These are phyloP conservation scores for Lucinisca nassula DNA, from an alignment of 2,888 invertebrate species.

Conservation along the genomic window DNA sequence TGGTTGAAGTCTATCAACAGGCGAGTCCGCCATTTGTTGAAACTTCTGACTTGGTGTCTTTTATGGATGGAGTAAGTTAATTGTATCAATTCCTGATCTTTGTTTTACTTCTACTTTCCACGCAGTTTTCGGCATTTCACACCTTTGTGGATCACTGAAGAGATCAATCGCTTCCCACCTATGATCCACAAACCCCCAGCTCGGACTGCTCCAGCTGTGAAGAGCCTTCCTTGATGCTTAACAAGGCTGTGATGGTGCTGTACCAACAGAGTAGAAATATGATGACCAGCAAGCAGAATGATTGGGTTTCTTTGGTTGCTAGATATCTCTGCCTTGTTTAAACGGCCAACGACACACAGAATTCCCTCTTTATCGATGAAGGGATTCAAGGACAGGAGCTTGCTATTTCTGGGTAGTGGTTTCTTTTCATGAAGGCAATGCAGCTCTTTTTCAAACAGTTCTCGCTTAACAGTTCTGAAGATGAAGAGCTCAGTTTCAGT, in stretches of 20 bases:
- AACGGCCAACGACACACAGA: background rate
- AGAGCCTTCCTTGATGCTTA: background rate
- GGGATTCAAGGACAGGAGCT: too few relatives aligned
- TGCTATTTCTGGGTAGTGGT: too few relatives aligned
- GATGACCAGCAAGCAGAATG: background rate
- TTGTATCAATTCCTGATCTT: too few relatives aligned
- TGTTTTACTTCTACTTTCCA: too few relatives aligned
- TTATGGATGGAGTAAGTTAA: too few relatives aligned
- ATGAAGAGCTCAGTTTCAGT: too few relatives aligned
- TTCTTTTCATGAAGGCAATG: too few relatives aligned
- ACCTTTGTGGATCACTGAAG: background rate
- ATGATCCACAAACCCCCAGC: background rate
- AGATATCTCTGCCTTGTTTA: background rate
- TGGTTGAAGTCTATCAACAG: background rate
- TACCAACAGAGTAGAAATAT: background rate
- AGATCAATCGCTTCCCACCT: background rate
- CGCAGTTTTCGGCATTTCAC: background rate
- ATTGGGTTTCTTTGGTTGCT: background rate
- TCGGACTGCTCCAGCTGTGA: background rate
- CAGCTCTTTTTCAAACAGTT: too few relatives aligned
- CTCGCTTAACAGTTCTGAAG: too few relatives aligned
- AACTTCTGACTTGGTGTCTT: too few relatives aligned
- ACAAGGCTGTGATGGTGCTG: background rate
- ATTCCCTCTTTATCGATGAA: background rate
- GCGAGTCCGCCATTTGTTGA: background rate